Evolutionary conservation across 2,797 vertebrate genomes (phyloP), one percentile per base, ranked within the genome.

Genomic region (Microctenopoma lineatum): DNA sequence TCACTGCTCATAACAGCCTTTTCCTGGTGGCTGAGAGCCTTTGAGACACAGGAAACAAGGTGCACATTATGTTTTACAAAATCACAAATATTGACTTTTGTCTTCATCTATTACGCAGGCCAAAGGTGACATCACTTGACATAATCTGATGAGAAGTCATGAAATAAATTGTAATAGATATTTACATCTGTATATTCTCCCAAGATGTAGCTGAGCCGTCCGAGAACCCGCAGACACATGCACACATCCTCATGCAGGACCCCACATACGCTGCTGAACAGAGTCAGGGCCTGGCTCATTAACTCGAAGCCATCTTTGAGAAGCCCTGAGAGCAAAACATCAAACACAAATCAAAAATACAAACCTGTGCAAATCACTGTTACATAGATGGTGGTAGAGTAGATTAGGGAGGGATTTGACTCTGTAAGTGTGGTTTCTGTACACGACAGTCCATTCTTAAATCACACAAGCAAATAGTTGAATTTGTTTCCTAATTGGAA

Each of bases 1-100:
- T 98, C 97, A 1, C 96, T 97, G 89, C 95, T 96, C 87, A 98
- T 89, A 63, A 96, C 95, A 0, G 95, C 95, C 92, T 97, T 98
- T 93, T 98, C 96, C 69, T 99, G 97, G 84, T 96, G 95, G 80
- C 94, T 96, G 83, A 98, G 91, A 68, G 97, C 97, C 97, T 98
- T 48, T 6, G 16, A 47, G 47, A 83, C 65, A 50, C 13, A 15
- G 67, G 14, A 58, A 38, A 45, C 46, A n/a, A 59, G 5, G 8
- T 18, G 54, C 6, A 56, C 4, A 27, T 38, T 47, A 36, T 3
- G 5, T 46, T 25, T 39, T 3, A 4, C 56, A 54, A 62, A 9
- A 46, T 50, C 32, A 21, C 4, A 21, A 38, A 72, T 6, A 4
- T 21, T 48, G 2, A 11, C 45, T n/a, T 21, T 55, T 48, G 39